Percentiles rank a stretch among this genome's conserved stretches.
Conservation (phyloP, 2,888 invertebrate genomes). For the Chymomyza amoena region DNA sequence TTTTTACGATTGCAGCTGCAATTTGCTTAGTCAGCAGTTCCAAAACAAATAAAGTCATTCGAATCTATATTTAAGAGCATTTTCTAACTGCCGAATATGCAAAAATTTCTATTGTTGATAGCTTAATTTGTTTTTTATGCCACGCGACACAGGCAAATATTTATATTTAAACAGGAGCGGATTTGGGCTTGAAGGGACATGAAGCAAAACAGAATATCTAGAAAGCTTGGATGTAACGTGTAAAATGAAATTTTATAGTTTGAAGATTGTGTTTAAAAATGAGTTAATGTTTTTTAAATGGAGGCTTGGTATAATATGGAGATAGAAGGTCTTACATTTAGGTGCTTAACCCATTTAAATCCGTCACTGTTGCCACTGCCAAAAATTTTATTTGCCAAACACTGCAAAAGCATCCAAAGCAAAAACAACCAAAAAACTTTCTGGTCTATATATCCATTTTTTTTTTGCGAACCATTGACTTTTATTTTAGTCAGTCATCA, state of each 20-base stretch:
- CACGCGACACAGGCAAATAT: neutral
- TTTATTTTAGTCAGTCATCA: slow-evolving; percentile 50
- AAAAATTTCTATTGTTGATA: slow-evolving; percentile 35
- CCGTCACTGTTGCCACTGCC: neutral
- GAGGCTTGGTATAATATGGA: too few species aligned
- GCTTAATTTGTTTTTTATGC: slow-evolving; percentile 71
- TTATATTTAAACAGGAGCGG: too few species aligned
- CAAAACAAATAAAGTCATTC: neutral
- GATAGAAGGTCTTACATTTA: too few species aligned
- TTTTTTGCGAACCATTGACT: slow-evolving; percentile 55
- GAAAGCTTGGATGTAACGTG: too few species aligned
- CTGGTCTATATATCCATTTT: slow-evolving; percentile 36
- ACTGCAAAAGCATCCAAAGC: neutral
- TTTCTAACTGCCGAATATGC: slow-evolving; percentile 10
- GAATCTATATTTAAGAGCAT: neutral
- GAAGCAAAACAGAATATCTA: too few species aligned
- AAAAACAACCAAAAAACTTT: neutral
- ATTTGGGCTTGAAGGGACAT: too few species aligned
- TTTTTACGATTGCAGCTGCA: slow-evolving; percentile 51
- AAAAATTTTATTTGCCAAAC: slow-evolving; percentile 17
- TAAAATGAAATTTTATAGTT: too few species aligned
- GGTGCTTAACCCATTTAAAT: too few species aligned
- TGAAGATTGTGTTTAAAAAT: too few species aligned
- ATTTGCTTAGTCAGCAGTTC: slow-evolving; percentile 19
- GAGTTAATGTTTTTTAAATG: too few species aligned